Evolutionary conservation across 2,797 vertebrate genomes (phyloP).

Genomic region (Rhyacichthys aspro): DNA sequence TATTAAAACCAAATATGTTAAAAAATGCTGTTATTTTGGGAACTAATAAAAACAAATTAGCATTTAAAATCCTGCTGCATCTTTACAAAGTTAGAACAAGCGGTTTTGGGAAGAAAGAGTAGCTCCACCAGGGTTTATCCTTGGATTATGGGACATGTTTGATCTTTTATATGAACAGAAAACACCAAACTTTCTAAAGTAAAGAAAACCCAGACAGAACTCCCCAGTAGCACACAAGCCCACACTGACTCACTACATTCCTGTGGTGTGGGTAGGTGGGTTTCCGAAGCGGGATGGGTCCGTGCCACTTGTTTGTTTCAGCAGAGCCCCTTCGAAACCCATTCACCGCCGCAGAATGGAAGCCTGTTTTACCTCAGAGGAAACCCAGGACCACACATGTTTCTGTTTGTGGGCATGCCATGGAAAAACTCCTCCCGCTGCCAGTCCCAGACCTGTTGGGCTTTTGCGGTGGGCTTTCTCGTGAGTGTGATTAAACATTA

Average conservation of each 20-base stretch:
- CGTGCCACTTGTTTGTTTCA: constrained; percentile 54
- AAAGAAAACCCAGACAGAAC: background rate
- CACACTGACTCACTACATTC: constrained; percentile 32
- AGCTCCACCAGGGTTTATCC: no score
- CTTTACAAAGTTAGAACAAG: no score
- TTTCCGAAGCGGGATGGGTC: constrained; percentile 39
- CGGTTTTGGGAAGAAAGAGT: no score
- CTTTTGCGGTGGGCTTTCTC: constrained; percentile 22
- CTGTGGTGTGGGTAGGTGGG: constrained; percentile 44
- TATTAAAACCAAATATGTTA: no score
- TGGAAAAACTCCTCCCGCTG: constrained; percentile 38
- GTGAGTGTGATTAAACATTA: constrained; percentile 29
- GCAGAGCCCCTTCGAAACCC: constrained; percentile 64
- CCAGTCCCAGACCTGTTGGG: constrained; percentile 36
- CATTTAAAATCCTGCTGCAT: no score
- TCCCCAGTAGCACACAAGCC: constrained; percentile 22
- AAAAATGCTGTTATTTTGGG: no score
- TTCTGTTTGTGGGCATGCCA: constrained; percentile 43
- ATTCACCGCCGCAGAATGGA: constrained; percentile 30
- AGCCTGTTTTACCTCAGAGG: constrained; percentile 42
- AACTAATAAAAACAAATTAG: no score
- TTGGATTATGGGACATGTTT: no score
- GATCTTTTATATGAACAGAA: no score
- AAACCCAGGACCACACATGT: constrained; percentile 60
- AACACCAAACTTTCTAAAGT: no score